These are phyloP conservation scores for Uropsilus gracilis DNA, from an alignment of 2,113 vertebrate species.

Conservation along the genomic window DNA sequence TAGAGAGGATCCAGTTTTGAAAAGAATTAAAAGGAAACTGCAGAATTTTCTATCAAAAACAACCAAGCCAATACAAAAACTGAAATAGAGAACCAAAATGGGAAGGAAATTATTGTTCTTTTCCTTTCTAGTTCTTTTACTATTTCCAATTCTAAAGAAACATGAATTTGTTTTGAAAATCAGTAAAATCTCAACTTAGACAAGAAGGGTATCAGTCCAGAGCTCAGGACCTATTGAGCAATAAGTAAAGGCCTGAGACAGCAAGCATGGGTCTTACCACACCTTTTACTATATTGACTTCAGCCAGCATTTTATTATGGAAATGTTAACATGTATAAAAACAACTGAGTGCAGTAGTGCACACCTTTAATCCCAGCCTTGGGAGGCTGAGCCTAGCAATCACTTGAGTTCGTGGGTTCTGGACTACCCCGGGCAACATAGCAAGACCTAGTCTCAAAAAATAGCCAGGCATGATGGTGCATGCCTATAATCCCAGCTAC, in stretches of 20 bases:
- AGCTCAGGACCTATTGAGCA: background rate
- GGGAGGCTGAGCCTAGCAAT: too few relatives aligned
- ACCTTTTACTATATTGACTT: background rate
- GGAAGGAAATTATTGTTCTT: background rate
- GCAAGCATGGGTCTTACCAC: background rate
- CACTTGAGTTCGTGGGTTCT: too few relatives aligned
- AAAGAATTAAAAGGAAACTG: background rate
- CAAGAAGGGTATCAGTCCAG: background rate
- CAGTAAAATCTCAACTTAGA: background rate
- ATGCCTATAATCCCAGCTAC: too few relatives aligned
- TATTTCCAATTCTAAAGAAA: background rate
- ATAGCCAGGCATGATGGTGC: too few relatives aligned
- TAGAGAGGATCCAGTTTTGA: background rate
- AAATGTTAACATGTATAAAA: background rate
- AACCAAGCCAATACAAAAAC: background rate
- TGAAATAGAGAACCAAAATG: background rate
- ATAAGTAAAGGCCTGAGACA: background rate
- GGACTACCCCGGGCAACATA: too few relatives aligned
- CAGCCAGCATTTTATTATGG: background rate
- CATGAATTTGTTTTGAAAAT: background rate
- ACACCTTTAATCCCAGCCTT: too few relatives aligned
- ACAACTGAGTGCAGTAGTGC: too few relatives aligned
- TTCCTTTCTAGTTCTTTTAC: too few relatives aligned
- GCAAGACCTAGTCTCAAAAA: too few relatives aligned
- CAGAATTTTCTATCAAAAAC: slow-evolving; percentile 13